Base-by-base conservation (phyloP, 1,140 invertebrate species). In the Kradibia gibbosae region DNA sequence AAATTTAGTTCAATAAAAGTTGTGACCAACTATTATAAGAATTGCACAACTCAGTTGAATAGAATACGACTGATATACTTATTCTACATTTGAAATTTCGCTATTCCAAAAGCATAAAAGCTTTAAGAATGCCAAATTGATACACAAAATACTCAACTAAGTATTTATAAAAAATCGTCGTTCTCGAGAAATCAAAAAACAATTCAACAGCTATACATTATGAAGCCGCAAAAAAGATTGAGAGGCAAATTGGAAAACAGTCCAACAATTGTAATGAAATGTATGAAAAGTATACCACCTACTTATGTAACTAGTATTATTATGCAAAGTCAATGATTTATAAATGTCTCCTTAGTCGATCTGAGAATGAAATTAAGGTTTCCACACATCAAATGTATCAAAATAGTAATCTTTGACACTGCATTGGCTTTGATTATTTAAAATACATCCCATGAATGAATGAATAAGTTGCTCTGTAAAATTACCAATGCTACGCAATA, bases 1-100 rank as follows among this genome's bases (percentile, higher is more conserved):
- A 67, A 67, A 67, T 67, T 39, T 39, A 67, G 62, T 67, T 15
- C 62, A 67, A 67, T 67, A 67, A 67, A 67, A 25, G 36, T 39
- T 39, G n/a, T 67, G 20, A 67, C 13, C 20, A 10, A 28, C 28
- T 62, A 0, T 3, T 39, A 20, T 67, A 39, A 22, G 20, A 53
- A 39, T 67, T 67, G 34, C 20, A 67, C 7, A 67, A 67, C 20
- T 67, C 34, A 39, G n/a, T 67, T n/a, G 17, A 67, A n/a, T 17
- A n/a, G 15, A 67, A 67, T 10, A 11, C 8, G 36, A 22, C 7
- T 22, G 20, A 67, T 67, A 15, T 13, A 39, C 34, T 36, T 34
- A 67, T n/a, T 67, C 17, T 67, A 0, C 4, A 17, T 20, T 65
- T 36, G 17, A 67, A 22, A 67, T 39, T 39, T 0, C 3, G n/a